Percentiles rank a stretch among this genome's conserved stretches.
Evolutionary conservation across 53 echinoderm and acorn worm species (phyloP).

Genomic region (Paracentrotus lividus): DNA sequence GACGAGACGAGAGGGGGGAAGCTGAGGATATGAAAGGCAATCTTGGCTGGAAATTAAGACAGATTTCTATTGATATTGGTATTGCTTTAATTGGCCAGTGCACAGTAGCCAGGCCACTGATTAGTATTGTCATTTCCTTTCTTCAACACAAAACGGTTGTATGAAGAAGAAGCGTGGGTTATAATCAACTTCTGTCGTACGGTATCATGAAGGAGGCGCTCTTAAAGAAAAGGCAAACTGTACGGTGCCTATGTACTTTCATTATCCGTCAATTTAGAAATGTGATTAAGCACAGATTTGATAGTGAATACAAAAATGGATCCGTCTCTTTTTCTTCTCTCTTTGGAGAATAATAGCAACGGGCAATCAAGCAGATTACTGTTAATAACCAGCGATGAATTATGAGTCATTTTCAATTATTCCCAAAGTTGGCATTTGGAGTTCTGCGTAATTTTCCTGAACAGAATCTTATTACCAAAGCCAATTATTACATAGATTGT

Average conservation of each 20-base stretch:
- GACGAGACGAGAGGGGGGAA: conserved; percentile 24
- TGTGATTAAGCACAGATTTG: conserved; percentile 62
- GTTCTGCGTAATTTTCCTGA: conserved; percentile 13
- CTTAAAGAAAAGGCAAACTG: conserved; percentile 20
- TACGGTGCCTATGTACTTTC: conserved; percentile 43
- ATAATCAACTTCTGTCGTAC: conserved; percentile 53
- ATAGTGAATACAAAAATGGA: conserved; percentile 19
- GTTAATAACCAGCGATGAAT: conserved; percentile 38
- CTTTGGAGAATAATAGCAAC: conserved; percentile 32
- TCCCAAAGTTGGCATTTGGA: conserved; percentile 40
- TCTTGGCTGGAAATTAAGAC: conserved; percentile 68
- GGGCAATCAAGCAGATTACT: conserved; percentile 37
- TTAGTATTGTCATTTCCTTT: conserved; percentile 56
- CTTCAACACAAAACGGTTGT: conserved; percentile 47
- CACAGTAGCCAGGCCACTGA: conserved; percentile 26
- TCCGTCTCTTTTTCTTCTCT: conserved; percentile 17
- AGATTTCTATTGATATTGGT: conserved; percentile 72
- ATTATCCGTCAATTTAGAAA: conserved; percentile 55
- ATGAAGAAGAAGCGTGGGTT: conserved; percentile 42
- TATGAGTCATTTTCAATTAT: conserved; percentile 72
- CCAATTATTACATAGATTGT: conserved; percentile 60
- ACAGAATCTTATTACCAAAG: conserved; percentile 27
- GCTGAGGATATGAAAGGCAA: conserved; percentile 45
- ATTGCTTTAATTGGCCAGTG: conserved; percentile 64
- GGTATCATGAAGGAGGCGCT: conserved; percentile 1